Conservation (phyloP, 1,140 invertebrate species). For the Cotesia glomerata region DNA sequence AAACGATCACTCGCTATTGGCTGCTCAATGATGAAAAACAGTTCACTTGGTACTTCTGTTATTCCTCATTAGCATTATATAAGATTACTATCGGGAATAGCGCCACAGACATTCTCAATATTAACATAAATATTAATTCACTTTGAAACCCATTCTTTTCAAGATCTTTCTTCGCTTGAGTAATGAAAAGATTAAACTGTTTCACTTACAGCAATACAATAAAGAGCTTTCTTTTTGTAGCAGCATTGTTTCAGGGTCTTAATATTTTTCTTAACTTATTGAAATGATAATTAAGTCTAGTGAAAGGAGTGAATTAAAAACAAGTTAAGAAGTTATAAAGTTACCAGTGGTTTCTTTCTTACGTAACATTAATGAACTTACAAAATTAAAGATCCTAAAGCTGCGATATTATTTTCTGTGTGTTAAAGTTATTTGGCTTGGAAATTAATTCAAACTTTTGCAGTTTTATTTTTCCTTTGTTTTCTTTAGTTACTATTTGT, state of each 20-base stretch:
- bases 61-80: neutral
- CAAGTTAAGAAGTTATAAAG: neutral
- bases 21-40: neutral
- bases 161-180: too few species aligned
- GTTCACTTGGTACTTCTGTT: neutral
- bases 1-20: neutral
- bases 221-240: too few species aligned
- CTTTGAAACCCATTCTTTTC: too few species aligned
- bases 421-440: constrained; percentile 24
- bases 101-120: too few species aligned
- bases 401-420: constrained; percentile 29
- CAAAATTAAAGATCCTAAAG: constrained; percentile 26
- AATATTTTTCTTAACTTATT: too few species aligned
- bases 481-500: too few species aligned
- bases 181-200: too few species aligned
- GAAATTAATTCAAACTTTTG: constrained; percentile 34
- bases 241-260: too few species aligned
- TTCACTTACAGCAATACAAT: neutral
- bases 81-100: too few species aligned
- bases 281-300: too few species aligned
- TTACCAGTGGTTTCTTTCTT: neutral
- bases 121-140: too few species aligned
- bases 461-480: constrained; percentile 21
- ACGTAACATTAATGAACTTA: neutral
- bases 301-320: neutral